Percentiles rank a stretch among this genome's conserved stretches.
Conservation (phyloP, 2,888 invertebrate genomes). For the Hanleya hanleyi region DNA sequence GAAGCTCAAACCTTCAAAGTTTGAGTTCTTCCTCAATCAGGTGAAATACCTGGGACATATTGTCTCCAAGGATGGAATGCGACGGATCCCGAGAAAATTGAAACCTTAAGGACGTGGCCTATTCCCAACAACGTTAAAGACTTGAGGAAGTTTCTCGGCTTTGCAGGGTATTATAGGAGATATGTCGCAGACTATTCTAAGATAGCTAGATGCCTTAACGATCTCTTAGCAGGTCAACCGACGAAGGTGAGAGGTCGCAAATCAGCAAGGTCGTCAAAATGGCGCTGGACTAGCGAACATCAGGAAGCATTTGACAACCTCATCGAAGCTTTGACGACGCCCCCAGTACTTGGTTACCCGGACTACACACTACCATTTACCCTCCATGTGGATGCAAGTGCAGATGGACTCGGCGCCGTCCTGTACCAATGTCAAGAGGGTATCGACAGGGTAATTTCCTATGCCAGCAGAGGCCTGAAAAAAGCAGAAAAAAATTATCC, state of each 20-base stretch:
- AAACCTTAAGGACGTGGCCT: neutral
- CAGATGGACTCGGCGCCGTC: slow-evolving; percentile 33
- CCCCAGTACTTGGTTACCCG: neutral
- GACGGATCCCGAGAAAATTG: neutral
- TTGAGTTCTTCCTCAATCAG: neutral
- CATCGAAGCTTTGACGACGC: neutral
- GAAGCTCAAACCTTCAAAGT: neutral
- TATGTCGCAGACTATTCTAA: neutral
- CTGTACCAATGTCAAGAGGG: slow-evolving; percentile 36
- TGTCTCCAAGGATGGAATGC: neutral
- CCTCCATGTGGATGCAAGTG: slow-evolving; percentile 1
- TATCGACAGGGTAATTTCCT: slow-evolving; percentile 31
- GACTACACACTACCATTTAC: neutral
- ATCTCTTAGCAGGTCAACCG: neutral
- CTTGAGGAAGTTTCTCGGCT: neutral
- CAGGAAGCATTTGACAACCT: neutral
- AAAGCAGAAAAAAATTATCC: slow-evolving; percentile 35
- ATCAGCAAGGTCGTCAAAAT: neutral
- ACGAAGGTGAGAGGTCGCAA: neutral
- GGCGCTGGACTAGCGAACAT: neutral
- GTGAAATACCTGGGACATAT: neutral
- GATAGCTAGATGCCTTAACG: neutral
- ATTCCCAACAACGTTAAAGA: neutral
- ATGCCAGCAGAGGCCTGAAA: slow-evolving; percentile 33
- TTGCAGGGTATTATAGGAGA: neutral